Conservation (phyloP, 1,140 invertebrate species). For the Polypedilum vanderplanki region DNA sequence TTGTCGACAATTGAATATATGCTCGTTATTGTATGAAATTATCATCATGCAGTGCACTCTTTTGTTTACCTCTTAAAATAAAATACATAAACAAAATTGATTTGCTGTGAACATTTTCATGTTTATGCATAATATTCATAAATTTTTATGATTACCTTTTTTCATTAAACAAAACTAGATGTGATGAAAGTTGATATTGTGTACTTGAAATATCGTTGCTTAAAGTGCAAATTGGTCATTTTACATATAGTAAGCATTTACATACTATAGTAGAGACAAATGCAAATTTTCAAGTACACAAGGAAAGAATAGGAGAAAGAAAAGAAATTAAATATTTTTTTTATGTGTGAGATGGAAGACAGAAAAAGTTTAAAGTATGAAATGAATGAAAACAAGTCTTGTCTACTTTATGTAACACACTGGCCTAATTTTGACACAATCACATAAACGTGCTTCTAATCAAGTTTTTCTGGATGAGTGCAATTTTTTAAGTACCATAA, state of each 20-base stretch:
- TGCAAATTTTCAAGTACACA: not conserved
- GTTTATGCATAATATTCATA: not conserved
- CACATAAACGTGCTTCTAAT: not conserved
- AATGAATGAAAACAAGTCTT: conserved; percentile 15
- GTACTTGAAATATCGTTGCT: no score
- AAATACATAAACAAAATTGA: not conserved
- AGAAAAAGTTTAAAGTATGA: not conserved
- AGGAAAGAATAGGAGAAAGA: not conserved
- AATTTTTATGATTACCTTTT: not conserved
- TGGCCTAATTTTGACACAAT: conserved; percentile 21
- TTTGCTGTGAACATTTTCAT: not conserved
- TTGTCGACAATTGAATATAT: not conserved
- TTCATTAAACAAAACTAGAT: no score
- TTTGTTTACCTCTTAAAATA: not conserved
- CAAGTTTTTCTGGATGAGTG: conserved; percentile 23
- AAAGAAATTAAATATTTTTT: not conserved
- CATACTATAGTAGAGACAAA: no score
- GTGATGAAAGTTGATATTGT: no score
- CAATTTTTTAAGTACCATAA: no score
- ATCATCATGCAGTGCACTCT: not conserved
- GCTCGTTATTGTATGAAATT: conserved; percentile 2
- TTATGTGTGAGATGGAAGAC: not conserved
- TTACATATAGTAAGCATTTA: no score
- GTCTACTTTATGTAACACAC: conserved; percentile 28
- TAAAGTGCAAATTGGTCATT: no score